Evolutionary conservation across 2,888 invertebrate species (phyloP).

Genomic region (Crossocerus cetratus): DNA sequence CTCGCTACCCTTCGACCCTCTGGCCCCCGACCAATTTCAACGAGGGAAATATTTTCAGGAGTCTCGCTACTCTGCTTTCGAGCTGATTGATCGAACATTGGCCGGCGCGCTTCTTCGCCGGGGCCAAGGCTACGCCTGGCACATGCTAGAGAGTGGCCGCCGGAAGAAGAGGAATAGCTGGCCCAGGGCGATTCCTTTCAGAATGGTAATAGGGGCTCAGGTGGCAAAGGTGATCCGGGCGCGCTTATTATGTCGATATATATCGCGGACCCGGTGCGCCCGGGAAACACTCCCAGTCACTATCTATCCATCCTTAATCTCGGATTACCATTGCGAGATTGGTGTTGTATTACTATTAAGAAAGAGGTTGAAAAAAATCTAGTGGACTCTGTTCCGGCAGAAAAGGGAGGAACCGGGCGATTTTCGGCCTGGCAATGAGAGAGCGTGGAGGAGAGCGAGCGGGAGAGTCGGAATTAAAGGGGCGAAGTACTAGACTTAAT

Average conservation of each 20-base stretch:
- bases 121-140: not conserved
- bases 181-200: conserved; percentile 38
- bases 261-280: conserved; percentile 33
- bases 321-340: not conserved
- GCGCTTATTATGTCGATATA: conserved; percentile 53
- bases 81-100: too few species aligned
- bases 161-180: conserved; percentile 20
- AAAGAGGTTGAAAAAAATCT: not conserved
- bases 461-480: not conserved
- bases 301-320: too few species aligned
- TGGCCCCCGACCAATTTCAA: too few species aligned
- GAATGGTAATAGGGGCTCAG: conserved; percentile 52
- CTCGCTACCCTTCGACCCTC: too few species aligned
- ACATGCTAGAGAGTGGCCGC: conserved; percentile 8
- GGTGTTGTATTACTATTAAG: not conserved
- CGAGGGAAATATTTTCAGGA: too few species aligned
- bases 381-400: not conserved
- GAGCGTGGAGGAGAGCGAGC: not conserved
- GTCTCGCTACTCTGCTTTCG: too few species aligned
- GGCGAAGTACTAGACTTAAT: conserved; percentile 19
- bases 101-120: not conserved
- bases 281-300: conserved; percentile 16
- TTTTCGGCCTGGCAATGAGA: not conserved
- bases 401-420: not conserved
- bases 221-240: conserved; percentile 53